These are phyloP conservation scores for Prunella fulvescens DNA, from an alignment of 2,113 vertebrate species.

Conservation along the genomic window DNA sequence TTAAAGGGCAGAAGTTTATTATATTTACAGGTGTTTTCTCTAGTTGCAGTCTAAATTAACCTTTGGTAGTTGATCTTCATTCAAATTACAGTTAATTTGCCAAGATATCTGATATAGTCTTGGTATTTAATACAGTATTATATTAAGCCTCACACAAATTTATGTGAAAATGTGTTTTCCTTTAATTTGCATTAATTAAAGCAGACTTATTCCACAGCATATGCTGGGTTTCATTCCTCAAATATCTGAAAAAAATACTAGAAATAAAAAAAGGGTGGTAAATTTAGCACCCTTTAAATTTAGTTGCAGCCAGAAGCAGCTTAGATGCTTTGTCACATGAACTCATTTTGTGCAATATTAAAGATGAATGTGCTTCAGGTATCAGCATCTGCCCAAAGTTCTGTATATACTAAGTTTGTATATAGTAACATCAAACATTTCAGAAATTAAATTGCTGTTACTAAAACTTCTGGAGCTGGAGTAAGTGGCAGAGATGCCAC, in stretches of 20 bases:
- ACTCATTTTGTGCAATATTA: background rate
- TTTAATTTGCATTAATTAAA: background rate
- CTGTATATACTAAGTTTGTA: background rate
- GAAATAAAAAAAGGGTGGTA: background rate
- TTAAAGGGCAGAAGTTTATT: background rate
- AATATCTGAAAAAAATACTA: background rate
- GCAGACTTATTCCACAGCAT: background rate
- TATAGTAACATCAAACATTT: background rate
- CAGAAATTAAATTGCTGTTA: background rate
- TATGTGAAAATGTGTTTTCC: background rate
- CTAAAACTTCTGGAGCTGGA: background rate
- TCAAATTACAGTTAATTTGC: background rate
- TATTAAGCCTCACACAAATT: background rate
- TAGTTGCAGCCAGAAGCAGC: background rate
- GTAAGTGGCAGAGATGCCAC: background rate
- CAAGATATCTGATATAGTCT: background rate
- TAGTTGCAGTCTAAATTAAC: background rate
- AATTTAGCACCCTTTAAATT: background rate
- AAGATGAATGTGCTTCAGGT: background rate
- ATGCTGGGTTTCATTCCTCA: background rate
- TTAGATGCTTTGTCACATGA: background rate
- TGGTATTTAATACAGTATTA: background rate
- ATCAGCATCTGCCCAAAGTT: background rate
- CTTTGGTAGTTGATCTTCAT: background rate
- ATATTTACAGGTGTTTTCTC: background rate